Percentiles rank a stretch among this genome's conserved stretches.
These are phyloP conservation scores for Aplysina aerophoba DNA, from an alignment of 37 sponge, comb jelly and placozoan genomes.

Conservation along the genomic window DNA sequence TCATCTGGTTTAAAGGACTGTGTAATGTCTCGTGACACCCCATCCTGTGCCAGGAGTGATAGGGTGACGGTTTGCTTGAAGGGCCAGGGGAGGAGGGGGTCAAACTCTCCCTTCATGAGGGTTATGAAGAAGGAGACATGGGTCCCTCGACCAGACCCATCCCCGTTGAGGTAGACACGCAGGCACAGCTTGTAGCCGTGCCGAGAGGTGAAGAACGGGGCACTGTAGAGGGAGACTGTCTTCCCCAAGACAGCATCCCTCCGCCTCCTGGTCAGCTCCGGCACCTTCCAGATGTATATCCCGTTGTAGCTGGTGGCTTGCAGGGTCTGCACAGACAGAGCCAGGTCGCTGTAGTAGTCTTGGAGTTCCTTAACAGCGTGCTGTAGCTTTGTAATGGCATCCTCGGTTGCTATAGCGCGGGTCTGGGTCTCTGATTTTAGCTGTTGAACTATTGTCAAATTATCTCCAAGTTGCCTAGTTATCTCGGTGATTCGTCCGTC, in stretches of 20 bases:
- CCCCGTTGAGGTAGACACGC: constrained; percentile 83
- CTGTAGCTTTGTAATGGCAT: constrained; percentile 49
- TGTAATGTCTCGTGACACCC: constrained; percentile 42
- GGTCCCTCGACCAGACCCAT: constrained; percentile 75
- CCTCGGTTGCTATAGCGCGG: constrained; percentile 4
- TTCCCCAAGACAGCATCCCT: constrained; percentile 67
- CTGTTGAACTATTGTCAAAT: not conserved
- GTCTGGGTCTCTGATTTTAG: constrained; percentile 3
- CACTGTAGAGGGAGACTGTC: constrained; percentile 81
- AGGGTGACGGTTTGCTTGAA: constrained; percentile 73
- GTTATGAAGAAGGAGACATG: constrained; percentile 81
- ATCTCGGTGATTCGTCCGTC: constrained; percentile 20
- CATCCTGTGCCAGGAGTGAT: constrained; percentile 70
- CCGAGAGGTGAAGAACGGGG: constrained; percentile 83
- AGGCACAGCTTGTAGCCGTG: constrained; percentile 86
- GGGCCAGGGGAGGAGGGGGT: constrained; percentile 86
- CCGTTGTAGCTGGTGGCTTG: constrained; percentile 78
- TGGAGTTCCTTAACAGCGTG: constrained; percentile 47
- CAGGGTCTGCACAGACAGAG: constrained; percentile 64
- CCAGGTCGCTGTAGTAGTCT: constrained; percentile 59
- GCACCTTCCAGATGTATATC: constrained; percentile 78
- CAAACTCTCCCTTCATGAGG: constrained; percentile 85
- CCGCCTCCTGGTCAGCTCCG: constrained; percentile 62
- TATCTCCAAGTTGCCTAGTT: not conserved
- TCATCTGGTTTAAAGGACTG: constrained; percentile 83